Base-by-base conservation (phyloP, 2,113 vertebrate species). In the Nerophis lumbriciformis region DNA sequence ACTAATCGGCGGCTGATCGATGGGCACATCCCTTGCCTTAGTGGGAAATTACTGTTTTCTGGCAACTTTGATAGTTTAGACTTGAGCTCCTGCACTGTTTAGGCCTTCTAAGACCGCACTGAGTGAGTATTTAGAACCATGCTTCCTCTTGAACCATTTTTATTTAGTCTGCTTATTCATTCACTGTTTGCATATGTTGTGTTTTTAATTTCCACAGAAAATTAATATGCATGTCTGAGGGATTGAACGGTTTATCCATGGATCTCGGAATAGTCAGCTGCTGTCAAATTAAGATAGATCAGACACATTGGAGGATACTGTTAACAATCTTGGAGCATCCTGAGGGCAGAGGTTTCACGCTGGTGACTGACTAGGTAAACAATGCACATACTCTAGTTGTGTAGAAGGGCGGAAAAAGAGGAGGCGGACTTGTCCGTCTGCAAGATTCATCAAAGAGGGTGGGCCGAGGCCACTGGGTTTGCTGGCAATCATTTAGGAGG, bases 121-220 rank as follows among this genome's bases (percentile, higher is more conserved):
- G 70, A 50, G 62, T 66, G 80, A 73, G 28, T 28, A 28, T 28
- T 86, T 82, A 80, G 69, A 59, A 16, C 13, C 13, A 60, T 10
- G 15, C 50, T 67, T 28, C 13, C 54, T 55, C 61, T 16, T 12
- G 49, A 48, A 59, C 39, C 28, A 59, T 8, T 59, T 59, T 54
- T 16, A 58, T 57, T 65, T 35, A 28, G 58, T 56, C 47, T 4
- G 2, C 28, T 10, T 16, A 10, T n/a, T 50, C 59, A 49, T 49
- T 47, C 65, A 8, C 64, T 58, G 67, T 58, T 66, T 64, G 48
- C 54, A 63, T 44, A 45, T 37, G 28, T 28, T 42, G 42, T 35
- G 50, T 39, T 75, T 67, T 65, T 76, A 77, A 86, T 84, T 83
- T 68, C 58, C 54, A 57, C 60, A 61, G 68, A 48, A 79, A 68